Percentiles rank a stretch among this genome's conserved stretches.
phyloP scores from a whole-genome alignment of 2,888 invertebrate species.

The Cotesia congregata region DNA sequence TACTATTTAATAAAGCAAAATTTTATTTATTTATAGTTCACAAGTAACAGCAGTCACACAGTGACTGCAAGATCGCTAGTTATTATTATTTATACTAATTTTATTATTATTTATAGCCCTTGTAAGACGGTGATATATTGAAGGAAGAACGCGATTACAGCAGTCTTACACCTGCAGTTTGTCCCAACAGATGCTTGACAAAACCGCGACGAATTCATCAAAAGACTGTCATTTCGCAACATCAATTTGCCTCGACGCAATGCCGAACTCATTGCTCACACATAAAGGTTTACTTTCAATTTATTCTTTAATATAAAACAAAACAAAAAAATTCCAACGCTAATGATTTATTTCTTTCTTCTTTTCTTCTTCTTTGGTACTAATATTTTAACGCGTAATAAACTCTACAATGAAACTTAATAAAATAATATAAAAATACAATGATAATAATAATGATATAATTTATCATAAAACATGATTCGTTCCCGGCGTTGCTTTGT shows the following conservation, averaged over 20 bases:
- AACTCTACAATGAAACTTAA: not conserved
- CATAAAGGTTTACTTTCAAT: not conserved
- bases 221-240: constrained; percentile 1
- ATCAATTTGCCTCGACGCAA: not conserved
- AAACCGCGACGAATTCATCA: not conserved
- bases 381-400: not conserved
- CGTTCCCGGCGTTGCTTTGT: not conserved
- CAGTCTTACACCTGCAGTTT: not conserved
- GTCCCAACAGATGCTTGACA: not conserved
- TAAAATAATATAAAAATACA: not conserved
- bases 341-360: not conserved
- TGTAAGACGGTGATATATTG: not conserved
- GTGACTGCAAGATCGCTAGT: not conserved
- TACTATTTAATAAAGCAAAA: no score
- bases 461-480: not conserved
- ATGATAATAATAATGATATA: not conserved
- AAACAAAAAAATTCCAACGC: not conserved
- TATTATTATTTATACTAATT: not conserved
- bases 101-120: not conserved
- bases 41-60: no score
- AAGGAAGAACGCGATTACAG: not conserved
- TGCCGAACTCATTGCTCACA: not conserved
- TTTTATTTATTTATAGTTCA: no score
- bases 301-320: not conserved
- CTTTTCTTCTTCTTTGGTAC: not conserved